These are phyloP conservation scores for Neosilurus hyrtlii DNA, from an alignment of 2,797 vertebrate genomes.

Conservation along the genomic window DNA sequence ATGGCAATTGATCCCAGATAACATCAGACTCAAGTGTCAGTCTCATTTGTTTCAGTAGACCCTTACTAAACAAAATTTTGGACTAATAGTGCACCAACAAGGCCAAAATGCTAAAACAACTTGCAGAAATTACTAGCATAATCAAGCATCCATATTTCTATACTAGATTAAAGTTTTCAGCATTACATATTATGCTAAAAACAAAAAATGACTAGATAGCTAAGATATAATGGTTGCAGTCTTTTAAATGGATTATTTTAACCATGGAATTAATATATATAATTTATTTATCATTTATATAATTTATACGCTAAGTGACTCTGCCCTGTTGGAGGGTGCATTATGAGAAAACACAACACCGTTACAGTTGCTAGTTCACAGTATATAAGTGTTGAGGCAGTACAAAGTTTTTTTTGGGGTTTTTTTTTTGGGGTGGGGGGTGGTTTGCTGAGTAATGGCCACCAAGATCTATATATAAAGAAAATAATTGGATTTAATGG, in stretches of 20 bases:
- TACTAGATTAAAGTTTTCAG: background rate
- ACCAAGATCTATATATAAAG: background rate
- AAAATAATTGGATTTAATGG: too few species aligned
- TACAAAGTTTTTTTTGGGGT: too few species aligned
- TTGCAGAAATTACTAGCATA: background rate
- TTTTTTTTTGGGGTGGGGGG: too few species aligned
- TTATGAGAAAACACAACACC: background rate
- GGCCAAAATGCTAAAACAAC: background rate
- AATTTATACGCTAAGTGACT: background rate
- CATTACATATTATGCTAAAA: background rate
- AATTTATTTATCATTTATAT: too few species aligned
- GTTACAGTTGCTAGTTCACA: background rate
- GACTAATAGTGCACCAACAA: background rate
- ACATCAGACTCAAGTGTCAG: constrained; percentile 55
- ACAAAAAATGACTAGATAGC: background rate
- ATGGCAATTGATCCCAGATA: constrained; percentile 54
- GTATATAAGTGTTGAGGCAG: background rate
- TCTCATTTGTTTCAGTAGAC: constrained; percentile 34
- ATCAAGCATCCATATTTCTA: background rate
- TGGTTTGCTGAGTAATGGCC: too few species aligned
- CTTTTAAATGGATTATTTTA: background rate
- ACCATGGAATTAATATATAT: background rate
- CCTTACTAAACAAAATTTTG: constrained; percentile 44
- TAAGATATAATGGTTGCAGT: background rate
- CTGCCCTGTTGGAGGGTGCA: background rate